These are phyloP conservation scores for Nezara viridula DNA, from an alignment of 2,888 invertebrate species.

Conservation along the genomic window DNA sequence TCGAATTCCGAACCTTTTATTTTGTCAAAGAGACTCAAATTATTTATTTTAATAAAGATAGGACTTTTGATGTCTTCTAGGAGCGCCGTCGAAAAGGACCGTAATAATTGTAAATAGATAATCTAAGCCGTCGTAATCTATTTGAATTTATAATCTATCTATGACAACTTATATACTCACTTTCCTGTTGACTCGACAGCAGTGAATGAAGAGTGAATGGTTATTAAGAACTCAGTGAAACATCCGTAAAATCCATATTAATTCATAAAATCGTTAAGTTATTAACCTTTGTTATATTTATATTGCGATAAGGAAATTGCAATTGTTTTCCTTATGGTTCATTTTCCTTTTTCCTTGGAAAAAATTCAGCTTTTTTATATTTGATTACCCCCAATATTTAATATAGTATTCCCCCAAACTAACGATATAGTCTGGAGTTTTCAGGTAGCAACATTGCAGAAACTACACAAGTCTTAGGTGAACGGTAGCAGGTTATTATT, in stretches of 20 bases:
- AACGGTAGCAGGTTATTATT: neutral
- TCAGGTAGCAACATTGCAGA: neutral
- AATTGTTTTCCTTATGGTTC: neutral
- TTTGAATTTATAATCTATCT: neutral
- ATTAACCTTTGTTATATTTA: neutral
- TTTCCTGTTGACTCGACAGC: neutral
- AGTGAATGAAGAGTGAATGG: neutral
- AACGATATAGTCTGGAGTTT: neutral
- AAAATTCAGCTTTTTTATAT: no score
- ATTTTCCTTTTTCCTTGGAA: neutral
- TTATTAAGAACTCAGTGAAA: neutral
- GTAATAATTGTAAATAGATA: no score
- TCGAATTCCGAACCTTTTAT: no score
- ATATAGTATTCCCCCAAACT: no score
- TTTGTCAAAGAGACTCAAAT: no score
- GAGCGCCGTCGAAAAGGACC: no score
- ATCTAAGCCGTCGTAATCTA: neutral
- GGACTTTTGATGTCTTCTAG: no score
- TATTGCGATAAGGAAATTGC: neutral
- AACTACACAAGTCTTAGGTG: neutral
- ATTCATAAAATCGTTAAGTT: neutral
- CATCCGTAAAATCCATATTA: neutral
- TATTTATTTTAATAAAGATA: no score
- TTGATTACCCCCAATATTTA: no score
- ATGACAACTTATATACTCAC: neutral